A percentile compares a stretch with the other conserved stretches of the same genome.
These are phyloP conservation scores for Panopea generosa DNA, from an alignment of 2,888 invertebrate species.

Conservation along the genomic window DNA sequence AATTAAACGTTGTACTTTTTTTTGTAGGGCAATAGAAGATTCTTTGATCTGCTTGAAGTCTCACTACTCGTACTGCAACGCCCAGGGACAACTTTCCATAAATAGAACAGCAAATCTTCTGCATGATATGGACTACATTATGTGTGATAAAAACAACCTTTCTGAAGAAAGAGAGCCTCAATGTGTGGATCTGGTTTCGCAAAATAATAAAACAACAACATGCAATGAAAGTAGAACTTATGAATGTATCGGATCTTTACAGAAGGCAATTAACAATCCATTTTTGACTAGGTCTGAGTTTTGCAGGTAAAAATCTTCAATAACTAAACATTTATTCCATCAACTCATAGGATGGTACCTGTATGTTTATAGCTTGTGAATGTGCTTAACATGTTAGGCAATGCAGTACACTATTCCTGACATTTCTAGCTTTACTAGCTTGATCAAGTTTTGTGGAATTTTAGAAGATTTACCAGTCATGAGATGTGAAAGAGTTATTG, in stretches of 20 bases:
- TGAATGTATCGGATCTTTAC: conserved; percentile 26
- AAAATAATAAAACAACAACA: not conserved
- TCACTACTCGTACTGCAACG: conserved; percentile 5
- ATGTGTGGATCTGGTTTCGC: conserved; percentile 41
- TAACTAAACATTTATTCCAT: too few species aligned
- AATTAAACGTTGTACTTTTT: too few species aligned
- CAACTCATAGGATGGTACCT: too few species aligned
- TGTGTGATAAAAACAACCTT: conserved; percentile 49
- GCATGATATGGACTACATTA: conserved; percentile 34
- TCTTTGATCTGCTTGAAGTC: conserved; percentile 4
- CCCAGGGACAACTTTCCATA: conserved; percentile 6
- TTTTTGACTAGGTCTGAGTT: conserved; percentile 33
- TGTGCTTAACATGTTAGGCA: too few species aligned
- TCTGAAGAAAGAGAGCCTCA: conserved; percentile 11
- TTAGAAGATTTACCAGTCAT: too few species aligned
- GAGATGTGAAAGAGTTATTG: too few species aligned
- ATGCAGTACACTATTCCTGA: too few species aligned
- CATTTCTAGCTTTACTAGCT: too few species aligned
- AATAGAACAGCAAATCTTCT: conserved; percentile 46
- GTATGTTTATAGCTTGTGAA: too few species aligned
- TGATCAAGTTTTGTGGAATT: too few species aligned
- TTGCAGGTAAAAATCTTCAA: conserved; percentile 37
- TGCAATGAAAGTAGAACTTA: conserved; percentile 31
- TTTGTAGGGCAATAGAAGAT: conserved; percentile 10
- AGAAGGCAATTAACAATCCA: conserved; percentile 37